Conservation (phyloP, 2,797 vertebrate genomes). For the Microhierax caerulescens region DNA sequence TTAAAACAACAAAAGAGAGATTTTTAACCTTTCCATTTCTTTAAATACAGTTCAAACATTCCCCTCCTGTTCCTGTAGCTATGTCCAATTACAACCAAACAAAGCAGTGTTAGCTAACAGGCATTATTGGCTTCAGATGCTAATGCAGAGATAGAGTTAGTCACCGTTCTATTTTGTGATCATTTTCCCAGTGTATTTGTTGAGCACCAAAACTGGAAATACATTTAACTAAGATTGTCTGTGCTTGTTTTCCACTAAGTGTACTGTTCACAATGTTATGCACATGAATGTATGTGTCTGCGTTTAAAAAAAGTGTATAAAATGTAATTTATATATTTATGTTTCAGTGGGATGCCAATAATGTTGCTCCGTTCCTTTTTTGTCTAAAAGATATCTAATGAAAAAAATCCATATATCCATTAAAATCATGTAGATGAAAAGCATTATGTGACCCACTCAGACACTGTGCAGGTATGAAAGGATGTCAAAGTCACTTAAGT, state of each 20-base stretch:
- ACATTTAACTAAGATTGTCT: slow-evolving; percentile 67
- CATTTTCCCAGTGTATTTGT: slow-evolving; percentile 65
- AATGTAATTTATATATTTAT: slow-evolving; percentile 74
- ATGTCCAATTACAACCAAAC: slow-evolving; percentile 21
- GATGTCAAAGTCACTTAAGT: slow-evolving; percentile 19
- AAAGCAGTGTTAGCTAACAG: slow-evolving; percentile 42
- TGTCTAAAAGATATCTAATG: slow-evolving; percentile 55
- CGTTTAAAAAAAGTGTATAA: slow-evolving; percentile 65
- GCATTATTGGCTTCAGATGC: slow-evolving; percentile 42
- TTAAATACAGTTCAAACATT: slow-evolving; percentile 37
- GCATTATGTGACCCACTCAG: slow-evolving; percentile 43
- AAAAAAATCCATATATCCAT: slow-evolving; percentile 47
- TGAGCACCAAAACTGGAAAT: slow-evolving; percentile 71
- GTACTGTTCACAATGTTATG: slow-evolving; percentile 61
- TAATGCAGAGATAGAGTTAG: slow-evolving; percentile 55
- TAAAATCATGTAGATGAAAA: slow-evolving; percentile 63
- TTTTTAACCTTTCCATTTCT: slow-evolving; percentile 28
- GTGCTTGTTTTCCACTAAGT: slow-evolving; percentile 64
- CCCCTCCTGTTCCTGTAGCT: not conserved
- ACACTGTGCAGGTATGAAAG: slow-evolving; percentile 53
- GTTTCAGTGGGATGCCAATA: slow-evolving; percentile 64
- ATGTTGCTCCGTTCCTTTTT: slow-evolving; percentile 55
- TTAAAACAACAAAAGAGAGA: slow-evolving; percentile 7
- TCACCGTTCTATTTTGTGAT: slow-evolving; percentile 48
- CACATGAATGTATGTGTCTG: slow-evolving; percentile 72